Base-by-base conservation (phyloP, 1,140 invertebrate species). In the Drosophila leontia region DNA sequence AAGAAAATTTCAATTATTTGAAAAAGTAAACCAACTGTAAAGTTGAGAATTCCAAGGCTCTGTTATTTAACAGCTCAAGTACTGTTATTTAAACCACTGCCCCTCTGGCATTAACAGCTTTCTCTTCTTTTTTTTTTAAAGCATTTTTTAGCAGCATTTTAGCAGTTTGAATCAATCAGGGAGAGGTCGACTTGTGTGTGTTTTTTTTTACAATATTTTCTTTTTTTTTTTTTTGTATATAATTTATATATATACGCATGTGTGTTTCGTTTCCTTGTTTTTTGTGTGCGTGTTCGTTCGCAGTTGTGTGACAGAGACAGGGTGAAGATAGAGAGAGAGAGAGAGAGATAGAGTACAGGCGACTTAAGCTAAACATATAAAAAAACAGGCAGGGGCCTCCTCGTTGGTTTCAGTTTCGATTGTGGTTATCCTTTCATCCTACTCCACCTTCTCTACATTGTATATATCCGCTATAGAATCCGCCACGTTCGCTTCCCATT, bases 401-500 rank as follows among this genome's bases (percentile, higher is more conserved):
- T 56, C 47, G 47, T 67, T 69, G 32, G 29, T 37, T 65, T 7
- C 63, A 26, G 48, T 55, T 44, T 34, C 29, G 42, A 15, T 35
- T 45, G 34, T 39, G 47, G 41, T 41, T 53, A 37, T 59, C 51
- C 17, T 53, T 23, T 58, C 9, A 11, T 56, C 7, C 12, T 47
- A 34, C 35, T 32, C 26, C 29, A 37, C 47, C 72, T 77, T 7
- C 47, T 42, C 13, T 74, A 51, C 12, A 32, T 17, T 51, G 17
- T 50, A 17, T 32, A 4, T 17, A 12, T 51, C 70, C 80, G 82
- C 65, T 64, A 64, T 82, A 76, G 87, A 90, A 90, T 90, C 85
- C 85, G 85, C 81, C 83, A 72, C 78, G 81, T 63, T 79, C 61
- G 65, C 72, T 64, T 63, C 39, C 68, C 23, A 23, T 68, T 48